Evolutionary conservation across 2,888 invertebrate genomes (phyloP).

Genomic region (Cheilosia vernalis): DNA sequence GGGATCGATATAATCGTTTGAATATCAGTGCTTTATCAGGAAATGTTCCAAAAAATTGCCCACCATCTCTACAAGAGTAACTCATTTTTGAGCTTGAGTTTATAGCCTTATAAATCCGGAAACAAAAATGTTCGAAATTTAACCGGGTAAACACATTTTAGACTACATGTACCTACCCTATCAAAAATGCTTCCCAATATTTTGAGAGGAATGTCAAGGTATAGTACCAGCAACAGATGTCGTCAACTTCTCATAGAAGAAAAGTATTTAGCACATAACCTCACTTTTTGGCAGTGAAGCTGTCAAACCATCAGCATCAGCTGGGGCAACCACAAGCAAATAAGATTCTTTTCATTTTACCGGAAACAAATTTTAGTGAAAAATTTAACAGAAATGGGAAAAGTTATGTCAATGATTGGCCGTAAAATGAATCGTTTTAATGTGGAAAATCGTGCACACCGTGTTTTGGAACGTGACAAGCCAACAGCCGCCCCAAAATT

Average conservation of each 20-base stretch:
- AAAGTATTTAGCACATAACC: slow-evolving; percentile 33
- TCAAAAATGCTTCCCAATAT: not conserved
- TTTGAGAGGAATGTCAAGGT: not conserved
- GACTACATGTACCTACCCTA: not conserved
- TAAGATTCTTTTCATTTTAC: slow-evolving; percentile 2
- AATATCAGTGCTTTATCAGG: no score
- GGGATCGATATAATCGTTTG: no score
- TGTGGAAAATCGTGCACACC: slow-evolving; percentile 90
- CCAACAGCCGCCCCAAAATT: slow-evolving; percentile 88
- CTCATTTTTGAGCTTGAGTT: no score
- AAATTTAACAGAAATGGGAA: slow-evolving; percentile 85
- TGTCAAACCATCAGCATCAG: slow-evolving; percentile 48
- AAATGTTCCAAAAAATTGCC: no score
- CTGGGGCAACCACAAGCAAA: not conserved
- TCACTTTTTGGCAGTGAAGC: not conserved
- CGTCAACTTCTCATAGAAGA: not conserved
- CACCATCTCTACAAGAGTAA: no score
- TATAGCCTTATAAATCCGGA: no score
- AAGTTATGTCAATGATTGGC: slow-evolving; percentile 85
- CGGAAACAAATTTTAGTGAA: slow-evolving; percentile 16
- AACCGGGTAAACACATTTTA: no score
- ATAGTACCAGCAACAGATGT: slow-evolving; percentile 36
- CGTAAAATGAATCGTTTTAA: slow-evolving; percentile 88
- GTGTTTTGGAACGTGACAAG: slow-evolving; percentile 88
- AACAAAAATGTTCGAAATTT: no score